phyloP scores from a whole-genome alignment of 2,113 vertebrate genomes.

The Rhinoptilus africanus region DNA sequence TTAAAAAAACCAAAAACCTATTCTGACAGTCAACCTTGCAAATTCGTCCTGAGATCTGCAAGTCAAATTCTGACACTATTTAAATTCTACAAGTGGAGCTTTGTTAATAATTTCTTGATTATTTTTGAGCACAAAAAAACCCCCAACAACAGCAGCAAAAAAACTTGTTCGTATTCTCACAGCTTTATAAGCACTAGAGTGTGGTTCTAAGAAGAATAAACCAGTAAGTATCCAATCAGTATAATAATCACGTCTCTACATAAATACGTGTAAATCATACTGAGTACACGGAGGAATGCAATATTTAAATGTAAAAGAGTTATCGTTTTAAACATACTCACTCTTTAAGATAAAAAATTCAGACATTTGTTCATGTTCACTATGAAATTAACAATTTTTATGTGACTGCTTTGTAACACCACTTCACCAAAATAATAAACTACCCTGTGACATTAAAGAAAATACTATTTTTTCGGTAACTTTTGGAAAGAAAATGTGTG shows the following conservation, averaged over 20 bases:
- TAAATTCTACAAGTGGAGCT: constrained; percentile 11
- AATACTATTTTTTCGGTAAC: neutral
- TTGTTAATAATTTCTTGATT: constrained; percentile 41
- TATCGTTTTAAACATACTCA: neutral
- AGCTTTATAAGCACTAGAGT: neutral
- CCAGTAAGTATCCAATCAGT: neutral
- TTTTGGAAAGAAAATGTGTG: neutral
- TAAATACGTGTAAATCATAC: neutral
- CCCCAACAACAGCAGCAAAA: neutral
- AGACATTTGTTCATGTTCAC: neutral
- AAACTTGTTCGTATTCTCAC: neutral
- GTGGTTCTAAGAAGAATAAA: neutral
- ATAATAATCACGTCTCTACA: neutral
- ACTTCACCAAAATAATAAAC: neutral
- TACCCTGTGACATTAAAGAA: neutral
- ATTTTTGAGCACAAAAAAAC: neutral
- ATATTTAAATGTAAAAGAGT: neutral
- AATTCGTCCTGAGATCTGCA: constrained; percentile 32
- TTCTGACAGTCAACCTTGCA: constrained; percentile 45
- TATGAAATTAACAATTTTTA: neutral
- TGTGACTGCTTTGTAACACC: neutral
- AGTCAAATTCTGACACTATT: constrained; percentile 41
- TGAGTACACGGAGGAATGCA: neutral
- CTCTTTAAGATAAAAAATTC: neutral
- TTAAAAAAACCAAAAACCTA: neutral